Percentiles rank a stretch among this genome's conserved stretches.
Conservation (phyloP, 1,140 invertebrate species). For the Babylonia areolata region DNA sequence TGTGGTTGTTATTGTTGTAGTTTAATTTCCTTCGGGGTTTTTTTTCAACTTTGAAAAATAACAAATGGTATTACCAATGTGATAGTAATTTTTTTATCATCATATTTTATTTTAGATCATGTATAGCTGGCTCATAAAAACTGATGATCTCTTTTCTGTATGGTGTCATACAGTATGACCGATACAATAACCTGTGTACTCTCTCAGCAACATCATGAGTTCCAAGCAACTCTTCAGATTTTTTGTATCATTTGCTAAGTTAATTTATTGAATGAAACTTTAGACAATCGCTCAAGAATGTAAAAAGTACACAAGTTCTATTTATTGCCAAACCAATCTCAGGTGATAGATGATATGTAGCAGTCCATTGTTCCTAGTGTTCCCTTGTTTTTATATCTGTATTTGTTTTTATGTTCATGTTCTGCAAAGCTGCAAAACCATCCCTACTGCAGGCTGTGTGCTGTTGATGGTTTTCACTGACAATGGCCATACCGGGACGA, state of each 20-base stretch:
- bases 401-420: neutral
- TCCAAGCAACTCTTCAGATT: neutral
- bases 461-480: too few relatives aligned
- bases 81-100: neutral
- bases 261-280: slow-evolving; percentile 16
- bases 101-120: neutral
- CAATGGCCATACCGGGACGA: too few relatives aligned
- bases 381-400: neutral
- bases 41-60: neutral
- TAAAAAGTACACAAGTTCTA: slow-evolving; percentile 1
- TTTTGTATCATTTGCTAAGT: neutral
- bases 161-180: too few relatives aligned
- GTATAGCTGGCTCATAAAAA: neutral
- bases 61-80: too few relatives aligned
- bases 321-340: slow-evolving; percentile 2
- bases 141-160: neutral
- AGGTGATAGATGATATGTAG: neutral
- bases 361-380: neutral
- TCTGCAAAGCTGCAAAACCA: too few relatives aligned
- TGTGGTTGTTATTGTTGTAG: too few relatives aligned
- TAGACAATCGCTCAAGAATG: slow-evolving; percentile 5
- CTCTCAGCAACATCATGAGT: neutral
- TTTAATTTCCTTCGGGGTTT: neutral
- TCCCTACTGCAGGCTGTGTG: too few relatives aligned
- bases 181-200: too few relatives aligned